These are phyloP conservation scores for Pollenia amentaria DNA, from an alignment of 2,888 invertebrate species.

Conservation along the genomic window DNA sequence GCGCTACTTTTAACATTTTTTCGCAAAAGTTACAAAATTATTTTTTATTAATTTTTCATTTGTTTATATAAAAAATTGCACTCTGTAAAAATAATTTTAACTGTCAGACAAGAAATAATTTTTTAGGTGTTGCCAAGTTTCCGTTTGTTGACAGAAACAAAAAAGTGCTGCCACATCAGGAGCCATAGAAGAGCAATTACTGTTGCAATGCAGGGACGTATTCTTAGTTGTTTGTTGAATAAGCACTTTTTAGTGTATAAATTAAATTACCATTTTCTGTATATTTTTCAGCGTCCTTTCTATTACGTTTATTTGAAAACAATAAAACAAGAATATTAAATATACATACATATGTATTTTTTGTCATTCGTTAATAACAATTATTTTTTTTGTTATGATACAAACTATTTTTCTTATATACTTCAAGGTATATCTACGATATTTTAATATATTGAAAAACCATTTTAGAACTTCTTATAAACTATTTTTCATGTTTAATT, in stretches of 20 bases:
- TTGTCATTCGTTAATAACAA: slow-evolving; percentile 4
- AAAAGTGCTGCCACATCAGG: too few species aligned
- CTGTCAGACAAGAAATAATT: slow-evolving; percentile 1
- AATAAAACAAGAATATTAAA: too few species aligned
- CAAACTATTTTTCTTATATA: slow-evolving; percentile 48
- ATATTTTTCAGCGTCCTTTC: too few species aligned
- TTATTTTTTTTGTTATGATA: slow-evolving; percentile 43
- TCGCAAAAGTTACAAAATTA: background rate
- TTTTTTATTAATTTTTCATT: slow-evolving; percentile 32
- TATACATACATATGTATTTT: background rate
- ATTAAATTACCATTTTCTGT: too few species aligned
- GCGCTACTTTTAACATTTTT: slow-evolving; percentile 79
- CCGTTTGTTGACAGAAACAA: background rate
- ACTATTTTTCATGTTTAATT: slow-evolving; percentile 14
- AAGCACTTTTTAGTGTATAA: too few species aligned
- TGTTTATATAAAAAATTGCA: slow-evolving; percentile 47
- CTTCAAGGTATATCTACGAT: slow-evolving; percentile 37
- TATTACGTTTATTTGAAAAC: too few species aligned
- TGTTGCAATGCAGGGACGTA: too few species aligned
- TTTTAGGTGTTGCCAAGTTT: slow-evolving; percentile 43
- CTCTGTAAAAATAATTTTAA: slow-evolving; percentile 8
- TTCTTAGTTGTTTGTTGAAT: too few species aligned
- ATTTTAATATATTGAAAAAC: slow-evolving; percentile 18
- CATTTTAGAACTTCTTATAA: slow-evolving; percentile 60
- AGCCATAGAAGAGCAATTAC: too few species aligned